Conservation (phyloP, 2,113 vertebrate genomes). For the Platysternon megacephalum region DNA sequence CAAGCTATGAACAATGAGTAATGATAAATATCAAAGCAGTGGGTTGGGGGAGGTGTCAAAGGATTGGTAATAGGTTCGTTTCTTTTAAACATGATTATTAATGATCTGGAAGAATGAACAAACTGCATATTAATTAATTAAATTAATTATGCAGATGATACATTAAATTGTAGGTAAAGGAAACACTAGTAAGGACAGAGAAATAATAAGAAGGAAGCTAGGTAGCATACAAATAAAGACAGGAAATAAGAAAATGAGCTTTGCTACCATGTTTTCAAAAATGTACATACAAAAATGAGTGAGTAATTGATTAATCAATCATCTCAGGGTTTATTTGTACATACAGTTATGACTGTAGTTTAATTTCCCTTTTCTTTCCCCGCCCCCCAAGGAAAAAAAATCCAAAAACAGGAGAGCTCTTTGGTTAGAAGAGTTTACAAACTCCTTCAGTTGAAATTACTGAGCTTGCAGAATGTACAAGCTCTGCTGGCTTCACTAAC, state of each 20-base stretch:
- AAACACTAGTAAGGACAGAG: not conserved
- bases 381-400: not conserved
- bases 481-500: not conserved
- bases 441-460: not conserved
- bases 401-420: not conserved
- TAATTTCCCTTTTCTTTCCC: rapidly evolving
- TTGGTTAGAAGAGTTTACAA: not conserved
- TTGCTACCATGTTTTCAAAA: not conserved
- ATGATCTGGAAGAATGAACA: not conserved
- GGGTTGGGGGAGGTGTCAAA: not conserved
- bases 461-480: not conserved
- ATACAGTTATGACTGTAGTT: rapidly evolving
- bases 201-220: not conserved
- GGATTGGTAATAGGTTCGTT: not conserved
- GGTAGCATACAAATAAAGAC: not conserved
- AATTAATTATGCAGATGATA: conserved; percentile 8
- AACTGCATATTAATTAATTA: not conserved
- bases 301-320: rapidly evolving
- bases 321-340: rapidly evolving
- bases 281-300: rapidly evolving
- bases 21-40: rapidly evolving
- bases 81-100: conserved; percentile 21
- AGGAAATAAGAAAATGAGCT: not conserved
- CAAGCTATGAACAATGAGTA: not conserved
- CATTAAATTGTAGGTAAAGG: not conserved